phyloP scores from a whole-genome alignment of 2,888 invertebrate genomes.

The Scaptomyza reducta region DNA sequence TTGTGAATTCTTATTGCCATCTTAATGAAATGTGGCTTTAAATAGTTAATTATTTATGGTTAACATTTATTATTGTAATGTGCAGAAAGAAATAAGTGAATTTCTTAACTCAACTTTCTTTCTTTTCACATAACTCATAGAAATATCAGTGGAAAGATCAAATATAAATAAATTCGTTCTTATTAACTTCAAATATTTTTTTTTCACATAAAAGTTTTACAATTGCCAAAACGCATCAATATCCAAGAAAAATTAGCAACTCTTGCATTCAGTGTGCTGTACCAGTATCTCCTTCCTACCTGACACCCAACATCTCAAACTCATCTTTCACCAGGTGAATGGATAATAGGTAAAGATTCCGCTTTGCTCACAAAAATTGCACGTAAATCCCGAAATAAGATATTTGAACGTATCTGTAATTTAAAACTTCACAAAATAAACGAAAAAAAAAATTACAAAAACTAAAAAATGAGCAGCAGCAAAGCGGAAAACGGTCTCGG shows the following conservation, averaged over 20 bases:
- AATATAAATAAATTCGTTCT: no score
- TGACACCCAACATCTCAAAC: slow-evolving; percentile 50
- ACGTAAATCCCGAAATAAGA: slow-evolving; percentile 69
- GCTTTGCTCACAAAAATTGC: slow-evolving; percentile 60
- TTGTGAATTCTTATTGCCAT: slow-evolving; percentile 37
- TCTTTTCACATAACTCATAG: background rate
- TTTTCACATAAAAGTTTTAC: background rate
- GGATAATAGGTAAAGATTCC: slow-evolving; percentile 24
- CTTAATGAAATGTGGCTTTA: slow-evolving; percentile 47
- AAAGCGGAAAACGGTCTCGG: slow-evolving; percentile 45
- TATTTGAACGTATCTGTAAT: slow-evolving; percentile 79
- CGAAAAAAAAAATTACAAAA: slow-evolving; percentile 27
- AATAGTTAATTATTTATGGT: slow-evolving; percentile 41
- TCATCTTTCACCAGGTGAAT: slow-evolving; percentile 57
- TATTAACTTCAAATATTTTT: background rate
- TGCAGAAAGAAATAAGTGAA: background rate
- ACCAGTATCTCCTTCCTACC: slow-evolving; percentile 44
- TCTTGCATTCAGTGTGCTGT: slow-evolving; percentile 30
- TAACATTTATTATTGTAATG: slow-evolving; percentile 1
- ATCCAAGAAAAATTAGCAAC: slow-evolving; percentile 51
- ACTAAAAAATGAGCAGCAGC: slow-evolving; percentile 31
- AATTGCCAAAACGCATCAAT: background rate
- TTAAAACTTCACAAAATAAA: slow-evolving; percentile 65
- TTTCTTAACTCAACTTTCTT: background rate
- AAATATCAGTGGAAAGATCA: background rate